Conservation (phyloP, 64 coral and sea anemone species). For the Platygyra sinensis region DNA sequence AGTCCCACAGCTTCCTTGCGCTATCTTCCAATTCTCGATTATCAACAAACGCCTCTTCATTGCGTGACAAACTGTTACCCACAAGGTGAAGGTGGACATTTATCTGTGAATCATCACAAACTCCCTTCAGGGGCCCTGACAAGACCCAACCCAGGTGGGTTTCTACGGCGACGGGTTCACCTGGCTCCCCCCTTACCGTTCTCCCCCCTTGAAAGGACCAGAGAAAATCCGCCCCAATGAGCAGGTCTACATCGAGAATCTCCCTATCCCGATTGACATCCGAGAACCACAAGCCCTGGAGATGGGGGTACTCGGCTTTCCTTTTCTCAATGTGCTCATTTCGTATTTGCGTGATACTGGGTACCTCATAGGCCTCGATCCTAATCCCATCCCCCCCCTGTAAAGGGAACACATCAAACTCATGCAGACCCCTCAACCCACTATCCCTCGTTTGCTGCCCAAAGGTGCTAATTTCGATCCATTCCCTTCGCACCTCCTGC, state of each 20-base stretch:
- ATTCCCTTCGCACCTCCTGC: background rate
- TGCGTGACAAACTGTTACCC: too few relatives aligned
- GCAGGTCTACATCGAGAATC: slow-evolving; percentile 31
- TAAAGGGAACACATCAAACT: background rate
- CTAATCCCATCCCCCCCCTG: background rate
- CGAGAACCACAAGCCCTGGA: slow-evolving; percentile 52
- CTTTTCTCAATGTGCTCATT: slow-evolving; percentile 29
- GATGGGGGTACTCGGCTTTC: slow-evolving; percentile 18
- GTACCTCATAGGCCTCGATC: background rate
- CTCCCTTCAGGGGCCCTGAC: slow-evolving; percentile 11
- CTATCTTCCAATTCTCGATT: background rate
- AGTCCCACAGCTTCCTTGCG: slow-evolving; percentile 13
- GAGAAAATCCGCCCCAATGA: slow-evolving; percentile 44
- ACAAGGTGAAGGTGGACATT: too few relatives aligned
- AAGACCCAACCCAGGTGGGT: slow-evolving; percentile 37
- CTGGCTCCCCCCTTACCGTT: slow-evolving; percentile 19
- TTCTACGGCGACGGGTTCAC: slow-evolving; percentile 46
- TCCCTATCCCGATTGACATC: slow-evolving; percentile 27
- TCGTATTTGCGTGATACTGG: background rate
- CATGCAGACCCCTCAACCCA: background rate
- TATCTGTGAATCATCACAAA: too few relatives aligned
- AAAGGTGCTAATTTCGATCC: background rate
- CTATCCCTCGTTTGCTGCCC: background rate
- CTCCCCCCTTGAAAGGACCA: slow-evolving; percentile 48
- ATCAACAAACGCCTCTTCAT: too few relatives aligned